phyloP scores from a whole-genome alignment of 2,113 vertebrate genomes.

The Chinchilla lanigera region DNA sequence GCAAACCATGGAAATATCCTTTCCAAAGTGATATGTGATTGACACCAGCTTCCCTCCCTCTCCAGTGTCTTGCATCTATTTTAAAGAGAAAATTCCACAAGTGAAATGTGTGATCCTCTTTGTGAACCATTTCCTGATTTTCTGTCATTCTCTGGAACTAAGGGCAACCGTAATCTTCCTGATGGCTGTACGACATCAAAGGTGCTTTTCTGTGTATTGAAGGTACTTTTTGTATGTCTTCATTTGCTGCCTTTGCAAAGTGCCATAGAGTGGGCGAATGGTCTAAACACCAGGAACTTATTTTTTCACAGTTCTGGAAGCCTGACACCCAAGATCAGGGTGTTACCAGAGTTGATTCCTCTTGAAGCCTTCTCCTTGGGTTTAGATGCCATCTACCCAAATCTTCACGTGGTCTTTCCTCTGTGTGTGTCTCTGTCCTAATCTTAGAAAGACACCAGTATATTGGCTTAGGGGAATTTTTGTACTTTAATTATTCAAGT shows the following conservation, averaged over 20 bases:
- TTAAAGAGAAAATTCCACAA: not conserved
- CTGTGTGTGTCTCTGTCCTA: not conserved
- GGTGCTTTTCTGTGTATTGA: not conserved
- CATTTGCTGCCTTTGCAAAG: not conserved
- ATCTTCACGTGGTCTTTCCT: not conserved
- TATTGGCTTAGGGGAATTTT: not conserved
- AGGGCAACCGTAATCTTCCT: not conserved
- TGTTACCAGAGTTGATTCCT: not conserved
- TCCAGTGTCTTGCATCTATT: not conserved
- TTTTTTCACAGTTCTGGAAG: not conserved
- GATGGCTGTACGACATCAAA: not conserved
- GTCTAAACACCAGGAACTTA: not conserved
- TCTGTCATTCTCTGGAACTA: not conserved
- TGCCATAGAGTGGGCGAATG: not conserved
- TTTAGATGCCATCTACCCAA: not conserved
- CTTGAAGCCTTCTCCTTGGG: not conserved
- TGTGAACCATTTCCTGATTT: not conserved
- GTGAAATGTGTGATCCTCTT: not conserved
- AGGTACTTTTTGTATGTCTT: not conserved
- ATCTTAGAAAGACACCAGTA: not conserved
- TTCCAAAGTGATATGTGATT: not conserved
- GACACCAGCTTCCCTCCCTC: not conserved
- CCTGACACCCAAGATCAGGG: not conserved
- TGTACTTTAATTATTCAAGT: not conserved
- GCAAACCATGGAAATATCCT: not conserved